A percentile compares a stretch with the other conserved stretches of the same genome.
phyloP scores from a whole-genome alignment of 1,140 invertebrate genomes.

The Pseudomyrmex dendroicus region DNA sequence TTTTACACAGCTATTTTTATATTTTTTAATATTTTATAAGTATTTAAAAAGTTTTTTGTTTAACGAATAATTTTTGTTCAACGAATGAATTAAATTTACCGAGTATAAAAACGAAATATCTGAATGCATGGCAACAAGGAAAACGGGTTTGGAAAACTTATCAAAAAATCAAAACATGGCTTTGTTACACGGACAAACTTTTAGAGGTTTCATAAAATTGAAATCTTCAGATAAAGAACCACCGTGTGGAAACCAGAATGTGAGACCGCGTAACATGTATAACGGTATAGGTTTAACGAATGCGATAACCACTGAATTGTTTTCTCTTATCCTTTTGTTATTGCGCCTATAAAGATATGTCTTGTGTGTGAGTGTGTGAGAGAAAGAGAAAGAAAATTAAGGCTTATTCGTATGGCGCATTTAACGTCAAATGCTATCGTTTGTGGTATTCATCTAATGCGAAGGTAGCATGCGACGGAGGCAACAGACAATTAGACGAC shows the following conservation, averaged over 20 bases:
- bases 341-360: background rate
- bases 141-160: too few species aligned
- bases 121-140: too few species aligned
- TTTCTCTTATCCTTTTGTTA: background rate
- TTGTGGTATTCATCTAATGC: constrained; percentile 30
- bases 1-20: too few species aligned
- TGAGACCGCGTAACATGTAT: background rate
- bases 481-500: background rate
- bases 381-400: background rate
- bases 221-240: constrained; percentile 11
- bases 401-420: background rate
- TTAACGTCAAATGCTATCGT: constrained; percentile 24
- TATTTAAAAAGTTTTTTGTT: too few species aligned
- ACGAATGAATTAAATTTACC: too few species aligned
- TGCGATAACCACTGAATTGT: background rate
- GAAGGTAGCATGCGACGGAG: constrained; percentile 13
- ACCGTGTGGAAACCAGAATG: background rate
- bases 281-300: background rate
- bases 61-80: too few species aligned
- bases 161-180: background rate
- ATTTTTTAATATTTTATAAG: too few species aligned
- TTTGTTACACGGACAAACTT: constrained; percentile 22
- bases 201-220: constrained; percentile 39
- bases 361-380: background rate
- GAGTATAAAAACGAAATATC: too few species aligned